A percentile compares a stretch with the other conserved stretches of the same genome.
These are phyloP conservation scores for Pinna nobilis DNA, from an alignment of 1,140 invertebrate genomes.

Conservation along the genomic window DNA sequence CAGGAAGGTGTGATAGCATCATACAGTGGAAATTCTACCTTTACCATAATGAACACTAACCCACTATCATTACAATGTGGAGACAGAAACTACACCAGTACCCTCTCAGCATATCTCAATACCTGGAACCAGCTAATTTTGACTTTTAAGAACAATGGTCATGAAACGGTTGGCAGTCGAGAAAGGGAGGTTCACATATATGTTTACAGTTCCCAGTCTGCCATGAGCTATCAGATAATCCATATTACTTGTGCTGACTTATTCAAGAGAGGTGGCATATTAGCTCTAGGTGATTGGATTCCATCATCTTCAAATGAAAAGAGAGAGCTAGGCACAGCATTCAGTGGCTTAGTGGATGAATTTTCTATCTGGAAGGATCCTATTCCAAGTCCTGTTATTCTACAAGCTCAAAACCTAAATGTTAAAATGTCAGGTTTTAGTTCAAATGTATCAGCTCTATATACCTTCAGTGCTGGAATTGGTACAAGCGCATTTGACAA, in stretches of 20 bases:
- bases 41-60: slow-evolving; percentile 39
- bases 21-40: slow-evolving; percentile 50
- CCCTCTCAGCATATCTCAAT: slow-evolving; percentile 1
- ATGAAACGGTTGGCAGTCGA: background rate
- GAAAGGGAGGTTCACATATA: slow-evolving; percentile 40
- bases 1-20: slow-evolving; percentile 46
- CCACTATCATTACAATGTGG: slow-evolving; percentile 47
- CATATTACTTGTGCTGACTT: slow-evolving; percentile 32
- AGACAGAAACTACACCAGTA: slow-evolving; percentile 18
- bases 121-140: slow-evolving; percentile 57
- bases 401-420: slow-evolving; percentile 51
- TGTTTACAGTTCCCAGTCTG: slow-evolving; percentile 36
- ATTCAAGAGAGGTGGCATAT: slow-evolving; percentile 33
- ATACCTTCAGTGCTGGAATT: slow-evolving; percentile 49
- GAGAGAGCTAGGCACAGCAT: slow-evolving; percentile 26
- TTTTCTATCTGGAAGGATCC: slow-evolving; percentile 47
- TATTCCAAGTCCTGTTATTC: slow-evolving; percentile 42
- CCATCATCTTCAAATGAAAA: slow-evolving; percentile 38
- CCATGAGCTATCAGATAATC: slow-evolving; percentile 39
- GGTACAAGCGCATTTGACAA: slow-evolving; percentile 46
- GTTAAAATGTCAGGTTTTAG: slow-evolving; percentile 41
- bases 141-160: slow-evolving; percentile 19
- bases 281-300: slow-evolving; percentile 50
- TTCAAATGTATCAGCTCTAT: slow-evolving; percentile 39
- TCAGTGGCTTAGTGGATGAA: slow-evolving; percentile 49